Evolutionary conservation across 2,113 vertebrate species (phyloP).

Genomic region (Pluvianellus socialis): DNA sequence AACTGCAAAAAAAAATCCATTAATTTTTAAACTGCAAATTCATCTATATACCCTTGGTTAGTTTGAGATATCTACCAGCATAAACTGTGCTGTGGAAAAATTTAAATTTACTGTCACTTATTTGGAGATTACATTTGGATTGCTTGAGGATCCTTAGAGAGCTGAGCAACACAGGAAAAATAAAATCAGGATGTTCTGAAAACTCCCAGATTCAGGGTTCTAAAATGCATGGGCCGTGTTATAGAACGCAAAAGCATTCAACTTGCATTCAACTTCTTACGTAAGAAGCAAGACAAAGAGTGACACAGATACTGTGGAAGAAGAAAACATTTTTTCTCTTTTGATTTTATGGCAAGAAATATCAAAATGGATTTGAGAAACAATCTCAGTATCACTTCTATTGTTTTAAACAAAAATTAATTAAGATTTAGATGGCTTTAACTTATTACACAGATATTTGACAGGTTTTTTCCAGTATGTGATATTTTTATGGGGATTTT

Average conservation of each 20-base stretch:
- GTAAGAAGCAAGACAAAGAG: neutral
- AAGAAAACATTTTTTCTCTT: neutral
- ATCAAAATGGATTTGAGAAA: constrained; percentile 32
- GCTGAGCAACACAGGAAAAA: neutral
- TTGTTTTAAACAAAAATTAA: constrained; percentile 50
- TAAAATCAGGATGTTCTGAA: neutral
- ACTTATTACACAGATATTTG: neutral
- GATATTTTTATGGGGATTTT: neutral
- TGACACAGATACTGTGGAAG: neutral
- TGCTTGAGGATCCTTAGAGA: neutral
- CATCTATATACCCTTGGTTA: neutral
- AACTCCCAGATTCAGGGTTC: neutral
- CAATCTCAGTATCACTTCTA: constrained; percentile 14
- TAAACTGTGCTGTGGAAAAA: neutral
- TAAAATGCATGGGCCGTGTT: neutral
- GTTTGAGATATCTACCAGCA: neutral
- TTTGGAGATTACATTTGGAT: neutral
- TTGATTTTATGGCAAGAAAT: neutral
- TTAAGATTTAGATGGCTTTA: neutral
- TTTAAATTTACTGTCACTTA: neutral
- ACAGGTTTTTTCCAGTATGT: neutral
- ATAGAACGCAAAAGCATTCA: neutral
- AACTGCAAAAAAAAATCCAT: neutral
- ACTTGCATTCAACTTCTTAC: neutral
- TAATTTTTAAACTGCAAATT: neutral